Conservation (phyloP, 2,797 vertebrate species). For the Scolopax bukidnonensis region DNA sequence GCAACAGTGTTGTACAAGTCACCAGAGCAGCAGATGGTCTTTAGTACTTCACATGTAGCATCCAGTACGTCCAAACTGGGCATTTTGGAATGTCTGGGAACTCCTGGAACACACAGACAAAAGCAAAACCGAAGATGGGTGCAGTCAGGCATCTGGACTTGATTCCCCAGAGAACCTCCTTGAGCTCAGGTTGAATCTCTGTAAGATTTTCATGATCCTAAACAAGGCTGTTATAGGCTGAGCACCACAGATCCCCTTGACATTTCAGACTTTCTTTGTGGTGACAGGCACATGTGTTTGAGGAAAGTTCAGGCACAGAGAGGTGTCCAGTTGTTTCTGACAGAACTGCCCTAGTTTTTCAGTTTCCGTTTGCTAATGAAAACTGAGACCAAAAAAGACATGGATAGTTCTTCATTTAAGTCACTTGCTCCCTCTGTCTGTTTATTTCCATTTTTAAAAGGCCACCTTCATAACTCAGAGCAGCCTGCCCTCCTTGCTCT, state of each 20-base stretch:
- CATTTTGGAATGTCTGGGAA: background rate
- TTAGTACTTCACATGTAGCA: background rate
- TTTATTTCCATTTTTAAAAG: slow-evolving; percentile 74
- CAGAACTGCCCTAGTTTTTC: background rate
- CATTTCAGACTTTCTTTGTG: background rate
- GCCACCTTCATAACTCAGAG: slow-evolving; percentile 69
- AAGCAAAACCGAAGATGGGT: background rate
- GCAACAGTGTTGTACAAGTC: background rate
- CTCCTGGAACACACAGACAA: background rate
- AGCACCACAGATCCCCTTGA: background rate
- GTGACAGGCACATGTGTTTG: background rate
- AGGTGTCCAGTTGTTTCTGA: background rate
- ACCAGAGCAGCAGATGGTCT: background rate
- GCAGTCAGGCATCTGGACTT: background rate
- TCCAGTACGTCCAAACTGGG: background rate
- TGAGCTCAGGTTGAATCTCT: background rate
- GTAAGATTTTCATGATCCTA: background rate
- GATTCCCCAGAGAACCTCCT: background rate
- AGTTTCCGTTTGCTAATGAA: slow-evolving; percentile 27
- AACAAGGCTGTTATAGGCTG: background rate
- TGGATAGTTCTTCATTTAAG: slow-evolving; percentile 35
- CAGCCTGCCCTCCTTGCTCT: slow-evolving; percentile 17
- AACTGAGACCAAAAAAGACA: slow-evolving; percentile 27
- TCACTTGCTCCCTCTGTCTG: slow-evolving; percentile 33
- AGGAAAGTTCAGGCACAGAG: background rate